These are phyloP conservation scores for Brassicogethes aeneus DNA, from an alignment of 2,888 invertebrate species.

Conservation along the genomic window DNA sequence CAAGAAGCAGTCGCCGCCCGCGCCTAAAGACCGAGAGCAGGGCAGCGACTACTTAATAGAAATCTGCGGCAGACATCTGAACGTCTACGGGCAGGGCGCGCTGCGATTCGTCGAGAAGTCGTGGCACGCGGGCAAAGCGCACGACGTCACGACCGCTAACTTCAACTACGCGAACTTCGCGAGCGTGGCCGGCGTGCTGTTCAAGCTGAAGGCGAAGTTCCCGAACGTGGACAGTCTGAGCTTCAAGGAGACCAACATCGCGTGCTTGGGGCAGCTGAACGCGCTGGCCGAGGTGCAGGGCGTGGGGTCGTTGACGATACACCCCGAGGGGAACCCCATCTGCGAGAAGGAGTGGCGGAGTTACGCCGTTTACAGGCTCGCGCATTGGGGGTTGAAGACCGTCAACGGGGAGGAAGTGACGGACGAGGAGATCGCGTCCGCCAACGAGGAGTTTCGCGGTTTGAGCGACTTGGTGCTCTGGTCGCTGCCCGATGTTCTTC, in stretches of 20 bases:
- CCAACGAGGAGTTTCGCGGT: slow-evolving; percentile 63
- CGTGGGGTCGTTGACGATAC: slow-evolving; percentile 61
- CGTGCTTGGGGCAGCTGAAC: slow-evolving; percentile 77
- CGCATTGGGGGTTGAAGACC: slow-evolving; percentile 78
- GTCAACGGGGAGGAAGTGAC: slow-evolving; percentile 60
- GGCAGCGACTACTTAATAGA: slow-evolving; percentile 84
- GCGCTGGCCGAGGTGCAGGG: slow-evolving; percentile 85
- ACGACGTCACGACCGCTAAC: slow-evolving; percentile 71
- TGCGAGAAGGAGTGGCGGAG: slow-evolving; percentile 64
- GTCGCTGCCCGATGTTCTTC: slow-evolving; percentile 68
- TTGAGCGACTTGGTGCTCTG: slow-evolving; percentile 71
- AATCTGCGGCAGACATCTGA: slow-evolving; percentile 72
- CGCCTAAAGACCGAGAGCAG: slow-evolving; percentile 61
- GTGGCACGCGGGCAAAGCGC: slow-evolving; percentile 71
- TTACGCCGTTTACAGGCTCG: slow-evolving; percentile 75
- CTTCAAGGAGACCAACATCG: slow-evolving; percentile 67
- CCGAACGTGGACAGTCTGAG: slow-evolving; percentile 72
- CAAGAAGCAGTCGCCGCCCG: slow-evolving; percentile 46
- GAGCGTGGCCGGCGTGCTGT: slow-evolving; percentile 62
- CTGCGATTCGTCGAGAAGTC: slow-evolving; percentile 70
- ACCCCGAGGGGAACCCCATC: slow-evolving; percentile 80
- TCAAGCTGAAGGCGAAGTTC: slow-evolving; percentile 70
- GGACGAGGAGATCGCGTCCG: slow-evolving; percentile 57
- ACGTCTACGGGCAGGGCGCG: slow-evolving; percentile 83
- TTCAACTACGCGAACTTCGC: slow-evolving; percentile 86